These are phyloP conservation scores for Falcaria lacertinaria DNA, from an alignment of 2,888 invertebrate species.

Conservation along the genomic window DNA sequence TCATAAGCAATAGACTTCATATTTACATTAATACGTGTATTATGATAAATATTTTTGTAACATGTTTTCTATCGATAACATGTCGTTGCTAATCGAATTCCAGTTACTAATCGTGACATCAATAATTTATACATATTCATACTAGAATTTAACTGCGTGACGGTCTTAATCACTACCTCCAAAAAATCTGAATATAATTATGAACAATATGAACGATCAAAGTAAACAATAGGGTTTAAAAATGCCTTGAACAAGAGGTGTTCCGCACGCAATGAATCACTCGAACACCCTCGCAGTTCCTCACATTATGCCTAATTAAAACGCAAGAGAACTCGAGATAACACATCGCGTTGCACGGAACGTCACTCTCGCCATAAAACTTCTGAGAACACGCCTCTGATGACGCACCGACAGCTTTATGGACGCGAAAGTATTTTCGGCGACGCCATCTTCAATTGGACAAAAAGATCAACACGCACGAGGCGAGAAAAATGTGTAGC, in stretches of 20 bases:
- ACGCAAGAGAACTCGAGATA: constrained; percentile 17
- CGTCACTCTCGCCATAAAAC: constrained; percentile 58
- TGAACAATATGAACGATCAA: too few relatives aligned
- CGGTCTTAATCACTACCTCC: too few relatives aligned
- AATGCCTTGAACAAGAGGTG: background rate
- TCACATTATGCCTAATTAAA: constrained; percentile 40
- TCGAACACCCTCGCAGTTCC: constrained; percentile 41
- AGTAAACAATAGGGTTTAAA: constrained; percentile 1
- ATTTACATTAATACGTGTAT: too few relatives aligned
- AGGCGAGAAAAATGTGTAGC: background rate
- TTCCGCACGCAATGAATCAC: constrained; percentile 39
- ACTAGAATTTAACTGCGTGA: too few relatives aligned
- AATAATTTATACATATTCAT: too few relatives aligned
- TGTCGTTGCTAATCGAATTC: too few relatives aligned
- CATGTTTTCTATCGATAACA: too few relatives aligned
- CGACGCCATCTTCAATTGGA: constrained; percentile 8
- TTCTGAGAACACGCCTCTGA: constrained; percentile 56
- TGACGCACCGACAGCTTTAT: constrained; percentile 68
- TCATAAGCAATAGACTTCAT: too few relatives aligned
- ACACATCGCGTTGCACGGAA: constrained; percentile 16
- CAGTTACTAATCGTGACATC: too few relatives aligned
- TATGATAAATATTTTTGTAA: too few relatives aligned
- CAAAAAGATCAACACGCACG: constrained; percentile 6
- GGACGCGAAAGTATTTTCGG: constrained; percentile 35
- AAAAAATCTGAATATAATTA: too few relatives aligned